phyloP scores from a whole-genome alignment of 2,113 vertebrate species.

The Carettochelys insculpta region DNA sequence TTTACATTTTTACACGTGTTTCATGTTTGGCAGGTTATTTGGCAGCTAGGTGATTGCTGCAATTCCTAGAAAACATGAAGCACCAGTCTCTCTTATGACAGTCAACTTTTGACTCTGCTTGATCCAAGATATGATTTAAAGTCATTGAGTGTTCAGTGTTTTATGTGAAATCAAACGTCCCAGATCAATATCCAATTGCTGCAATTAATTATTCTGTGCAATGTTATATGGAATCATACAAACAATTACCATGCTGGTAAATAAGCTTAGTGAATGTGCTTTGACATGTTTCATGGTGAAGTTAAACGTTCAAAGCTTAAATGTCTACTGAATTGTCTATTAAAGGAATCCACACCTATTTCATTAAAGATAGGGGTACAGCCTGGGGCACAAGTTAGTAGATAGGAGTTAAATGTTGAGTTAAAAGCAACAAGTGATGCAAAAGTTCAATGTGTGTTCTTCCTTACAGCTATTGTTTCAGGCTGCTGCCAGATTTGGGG shows the following conservation, averaged over 20 bases:
- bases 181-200: not conserved
- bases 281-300: not conserved
- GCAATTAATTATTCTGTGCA: not conserved
- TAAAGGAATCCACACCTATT: not conserved
- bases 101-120: not conserved
- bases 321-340: constrained; percentile 15
- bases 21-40: not conserved
- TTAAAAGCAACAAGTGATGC: not conserved
- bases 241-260: not conserved
- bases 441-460: not conserved
- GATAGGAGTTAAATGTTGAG: not conserved
- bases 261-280: not conserved
- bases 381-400: not conserved
- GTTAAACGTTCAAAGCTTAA: constrained; percentile 22
- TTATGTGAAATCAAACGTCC: not conserved
- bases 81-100: not conserved
- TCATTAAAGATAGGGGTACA: not conserved
- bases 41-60: not conserved
- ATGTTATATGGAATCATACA: not conserved
- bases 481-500: not conserved
- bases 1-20: too few relatives aligned
- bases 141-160: not conserved
- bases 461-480: not conserved
- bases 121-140: not conserved
- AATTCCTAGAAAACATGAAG: not conserved